Evolutionary conservation across 92 coral and sea anemone genomes (phyloP).

Genomic region (Zoanthus gigantus): DNA sequence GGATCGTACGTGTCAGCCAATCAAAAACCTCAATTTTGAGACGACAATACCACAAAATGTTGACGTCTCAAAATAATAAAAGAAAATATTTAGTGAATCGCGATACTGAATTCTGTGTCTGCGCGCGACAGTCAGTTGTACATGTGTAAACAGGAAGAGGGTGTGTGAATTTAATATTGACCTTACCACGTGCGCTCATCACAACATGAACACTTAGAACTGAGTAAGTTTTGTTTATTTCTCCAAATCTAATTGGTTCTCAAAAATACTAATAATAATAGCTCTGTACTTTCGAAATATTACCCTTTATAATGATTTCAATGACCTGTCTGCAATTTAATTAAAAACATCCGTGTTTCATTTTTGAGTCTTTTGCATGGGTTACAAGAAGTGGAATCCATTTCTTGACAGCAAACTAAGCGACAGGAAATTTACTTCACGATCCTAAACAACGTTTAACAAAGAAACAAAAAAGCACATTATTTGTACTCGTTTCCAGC

Average conservation of each 20-base stretch:
- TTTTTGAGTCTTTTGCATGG: not conserved
- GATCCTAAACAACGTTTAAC: not conserved
- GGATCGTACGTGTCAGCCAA: too few species aligned
- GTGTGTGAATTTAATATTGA: not conserved
- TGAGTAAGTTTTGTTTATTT: not conserved
- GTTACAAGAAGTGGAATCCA: not conserved
- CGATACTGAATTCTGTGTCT: not conserved
- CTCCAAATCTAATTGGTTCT: not conserved
- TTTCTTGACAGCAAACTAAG: not conserved
- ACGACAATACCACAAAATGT: too few species aligned
- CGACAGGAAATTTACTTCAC: not conserved
- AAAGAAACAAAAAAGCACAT: not conserved
- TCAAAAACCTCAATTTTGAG: too few species aligned
- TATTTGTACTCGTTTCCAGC: not conserved
- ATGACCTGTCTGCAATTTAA: not conserved
- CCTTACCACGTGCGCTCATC: not conserved
- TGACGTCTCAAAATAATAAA: too few species aligned
- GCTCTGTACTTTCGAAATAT: not conserved
- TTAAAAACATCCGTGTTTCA: not conserved
- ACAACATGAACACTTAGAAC: not conserved
- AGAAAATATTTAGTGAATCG: too few species aligned
- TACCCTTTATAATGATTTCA: not conserved
- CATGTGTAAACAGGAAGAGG: not conserved
- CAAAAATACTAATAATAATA: not conserved
- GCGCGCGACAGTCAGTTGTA: not conserved